Conservation (phyloP, 2,113 vertebrate genomes). For the Plecturocebus donacophilus region DNA sequence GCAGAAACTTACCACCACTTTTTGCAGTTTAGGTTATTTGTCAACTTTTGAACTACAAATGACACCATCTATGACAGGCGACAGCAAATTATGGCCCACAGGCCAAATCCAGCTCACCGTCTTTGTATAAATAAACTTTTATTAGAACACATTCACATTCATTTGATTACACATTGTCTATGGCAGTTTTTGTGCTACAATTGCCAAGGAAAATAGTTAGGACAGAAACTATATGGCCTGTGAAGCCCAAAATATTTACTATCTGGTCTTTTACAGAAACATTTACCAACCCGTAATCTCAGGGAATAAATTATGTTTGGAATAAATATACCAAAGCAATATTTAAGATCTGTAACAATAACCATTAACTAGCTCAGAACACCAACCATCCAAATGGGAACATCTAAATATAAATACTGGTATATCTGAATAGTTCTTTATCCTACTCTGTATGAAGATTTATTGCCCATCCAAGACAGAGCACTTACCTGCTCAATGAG, state of each 20-base stretch:
- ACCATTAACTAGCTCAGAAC: neutral
- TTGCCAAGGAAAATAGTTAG: conserved; percentile 21
- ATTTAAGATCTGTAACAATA: neutral
- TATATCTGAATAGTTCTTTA: neutral
- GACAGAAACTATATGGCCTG: neutral
- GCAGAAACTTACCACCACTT: neutral
- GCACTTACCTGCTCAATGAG: conserved; percentile 65
- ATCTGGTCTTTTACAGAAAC: conserved; percentile 33
- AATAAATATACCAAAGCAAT: conserved; percentile 58
- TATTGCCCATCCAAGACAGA: conserved; percentile 38
- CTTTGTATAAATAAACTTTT: conserved; percentile 17
- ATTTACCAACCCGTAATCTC: conserved; percentile 16
- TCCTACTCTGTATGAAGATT: neutral
- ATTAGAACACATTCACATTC: conserved; percentile 2
- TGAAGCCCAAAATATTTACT: conserved; percentile 45
- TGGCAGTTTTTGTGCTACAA: conserved; percentile 15
- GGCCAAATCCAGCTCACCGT: conserved; percentile 10
- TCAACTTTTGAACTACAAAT: neutral
- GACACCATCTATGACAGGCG: neutral
- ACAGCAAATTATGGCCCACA: neutral
- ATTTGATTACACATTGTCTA: neutral
- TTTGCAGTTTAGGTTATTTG: neutral
- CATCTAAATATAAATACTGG: neutral
- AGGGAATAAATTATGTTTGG: conserved; percentile 8
- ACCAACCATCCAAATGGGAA: neutral